A percentile compares a stretch with the other conserved stretches of the same genome.
These are phyloP conservation scores for Scleropages formosus DNA, from an alignment of 2,797 vertebrate genomes.

Conservation along the genomic window DNA sequence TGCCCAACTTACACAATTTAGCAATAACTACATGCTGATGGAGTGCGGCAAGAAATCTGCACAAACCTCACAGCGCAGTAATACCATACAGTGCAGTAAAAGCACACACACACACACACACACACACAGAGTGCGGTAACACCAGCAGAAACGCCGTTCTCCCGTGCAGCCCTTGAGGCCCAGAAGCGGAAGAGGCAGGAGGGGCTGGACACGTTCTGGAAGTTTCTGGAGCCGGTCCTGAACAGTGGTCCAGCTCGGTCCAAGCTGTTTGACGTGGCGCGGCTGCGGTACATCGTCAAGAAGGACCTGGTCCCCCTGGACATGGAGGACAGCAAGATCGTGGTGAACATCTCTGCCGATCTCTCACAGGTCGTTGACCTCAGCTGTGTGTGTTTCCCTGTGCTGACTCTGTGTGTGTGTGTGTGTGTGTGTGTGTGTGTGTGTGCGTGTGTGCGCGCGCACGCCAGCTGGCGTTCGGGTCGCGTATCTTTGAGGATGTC, in stretches of 20 bases:
- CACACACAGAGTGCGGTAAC: neutral
- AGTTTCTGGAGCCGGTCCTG: conserved; percentile 74
- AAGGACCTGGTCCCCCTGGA: conserved; percentile 51
- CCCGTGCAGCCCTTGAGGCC: conserved; percentile 50
- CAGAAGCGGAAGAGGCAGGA: conserved; percentile 49
- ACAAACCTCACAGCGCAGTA: too few species aligned
- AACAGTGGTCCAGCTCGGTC: conserved; percentile 70
- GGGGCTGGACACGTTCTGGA: conserved; percentile 79
- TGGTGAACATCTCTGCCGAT: conserved; percentile 64
- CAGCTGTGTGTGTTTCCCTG: neutral
- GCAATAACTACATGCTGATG: too few species aligned
- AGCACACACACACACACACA: too few species aligned
- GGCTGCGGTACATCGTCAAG: conserved; percentile 65
- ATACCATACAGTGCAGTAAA: too few species aligned
- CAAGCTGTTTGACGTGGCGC: conserved; percentile 73
- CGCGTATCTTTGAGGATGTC: conserved; percentile 75
- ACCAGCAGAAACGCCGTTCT: neutral
- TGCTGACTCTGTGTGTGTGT: neutral
- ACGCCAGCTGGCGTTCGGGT: conserved; percentile 71
- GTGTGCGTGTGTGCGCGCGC: conserved; percentile 23
- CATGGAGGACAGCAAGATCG: conserved; percentile 55
- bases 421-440: conserved; percentile 10
- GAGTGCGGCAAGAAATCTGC: too few species aligned
- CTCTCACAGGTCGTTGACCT: neutral
- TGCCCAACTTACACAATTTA: too few species aligned